Percentiles rank a stretch among this genome's conserved stretches.
These are phyloP conservation scores for Darevskia mixta DNA, from an alignment of 2,797 vertebrate genomes.

Conservation along the genomic window DNA sequence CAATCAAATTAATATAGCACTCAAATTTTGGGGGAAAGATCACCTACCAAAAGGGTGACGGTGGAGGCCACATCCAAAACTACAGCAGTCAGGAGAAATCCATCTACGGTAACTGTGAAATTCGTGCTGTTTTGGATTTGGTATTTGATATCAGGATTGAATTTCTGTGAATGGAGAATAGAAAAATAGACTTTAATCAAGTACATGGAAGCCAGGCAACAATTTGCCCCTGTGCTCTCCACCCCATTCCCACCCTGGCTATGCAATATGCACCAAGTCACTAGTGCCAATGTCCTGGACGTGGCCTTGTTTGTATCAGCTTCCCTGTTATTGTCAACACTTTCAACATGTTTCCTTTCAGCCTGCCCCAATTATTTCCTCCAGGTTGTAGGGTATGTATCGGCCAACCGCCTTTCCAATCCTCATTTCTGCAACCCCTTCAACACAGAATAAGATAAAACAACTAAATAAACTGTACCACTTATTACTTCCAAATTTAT, in stretches of 20 bases:
- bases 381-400: not conserved
- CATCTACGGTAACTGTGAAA: constrained; percentile 77
- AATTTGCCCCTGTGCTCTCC: not conserved
- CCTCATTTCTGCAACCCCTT: not conserved
- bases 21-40: not conserved
- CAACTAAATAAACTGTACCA: not conserved
- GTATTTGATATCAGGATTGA: constrained; percentile 85
- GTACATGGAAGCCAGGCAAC: not conserved
- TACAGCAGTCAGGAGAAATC: constrained; percentile 78
- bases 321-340: not conserved
- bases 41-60: constrained; percentile 60
- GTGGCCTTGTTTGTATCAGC: not conserved
- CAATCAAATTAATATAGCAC: not conserved
- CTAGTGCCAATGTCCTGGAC: not conserved
- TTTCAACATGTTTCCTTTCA: not conserved
- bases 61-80: constrained; percentile 38
- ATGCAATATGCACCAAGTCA: not conserved
- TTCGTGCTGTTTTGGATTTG: constrained; percentile 64
- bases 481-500: not conserved
- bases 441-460: not conserved
- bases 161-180: constrained; percentile 75
- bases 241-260: not conserved
- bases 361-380: not conserved
- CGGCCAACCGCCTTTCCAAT: not conserved
- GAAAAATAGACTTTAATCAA: constrained; percentile 5